phyloP scores from a whole-genome alignment of 2,797 vertebrate species.

The Australoheros facetus region DNA sequence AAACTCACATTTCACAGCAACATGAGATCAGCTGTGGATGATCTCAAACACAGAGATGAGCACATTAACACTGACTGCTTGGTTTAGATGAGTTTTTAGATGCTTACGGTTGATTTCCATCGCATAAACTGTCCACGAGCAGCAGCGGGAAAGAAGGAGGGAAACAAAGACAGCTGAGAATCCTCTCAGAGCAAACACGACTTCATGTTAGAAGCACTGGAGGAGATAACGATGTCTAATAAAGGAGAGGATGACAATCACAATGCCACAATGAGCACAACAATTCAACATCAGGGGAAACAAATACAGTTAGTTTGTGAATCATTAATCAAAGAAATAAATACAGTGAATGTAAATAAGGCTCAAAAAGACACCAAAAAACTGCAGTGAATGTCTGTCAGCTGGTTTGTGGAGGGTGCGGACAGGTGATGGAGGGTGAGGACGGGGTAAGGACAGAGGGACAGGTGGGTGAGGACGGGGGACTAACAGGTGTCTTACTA shows the following conservation, averaged over 20 bases:
- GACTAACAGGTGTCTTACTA: conserved; percentile 89
- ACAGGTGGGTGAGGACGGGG: not conserved
- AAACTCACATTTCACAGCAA: not conserved
- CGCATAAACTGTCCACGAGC: conserved; percentile 87
- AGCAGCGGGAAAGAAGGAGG: conserved; percentile 25
- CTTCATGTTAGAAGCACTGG: not conserved
- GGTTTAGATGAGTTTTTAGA: not conserved
- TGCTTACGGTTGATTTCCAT: conserved; percentile 99
- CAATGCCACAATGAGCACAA: not conserved
- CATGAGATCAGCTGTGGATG: not conserved
- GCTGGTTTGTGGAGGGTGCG: not conserved
- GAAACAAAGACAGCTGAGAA: conserved; percentile 31
- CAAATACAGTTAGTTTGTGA: fast-evolving
- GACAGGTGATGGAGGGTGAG: not conserved
- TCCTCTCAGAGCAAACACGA: not conserved
- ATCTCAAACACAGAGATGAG: fast-evolving
- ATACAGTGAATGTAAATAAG: not conserved
- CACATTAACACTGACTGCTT: not conserved
- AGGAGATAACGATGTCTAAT: not conserved
- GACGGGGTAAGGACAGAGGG: not conserved
- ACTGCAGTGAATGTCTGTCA: not conserved
- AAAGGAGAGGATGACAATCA: fast-evolving
- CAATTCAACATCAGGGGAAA: not conserved
- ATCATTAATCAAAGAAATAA: not conserved
- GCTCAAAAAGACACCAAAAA: not conserved